phyloP scores from a whole-genome alignment of 2,113 vertebrate genomes.

The Panthera leo region DNA sequence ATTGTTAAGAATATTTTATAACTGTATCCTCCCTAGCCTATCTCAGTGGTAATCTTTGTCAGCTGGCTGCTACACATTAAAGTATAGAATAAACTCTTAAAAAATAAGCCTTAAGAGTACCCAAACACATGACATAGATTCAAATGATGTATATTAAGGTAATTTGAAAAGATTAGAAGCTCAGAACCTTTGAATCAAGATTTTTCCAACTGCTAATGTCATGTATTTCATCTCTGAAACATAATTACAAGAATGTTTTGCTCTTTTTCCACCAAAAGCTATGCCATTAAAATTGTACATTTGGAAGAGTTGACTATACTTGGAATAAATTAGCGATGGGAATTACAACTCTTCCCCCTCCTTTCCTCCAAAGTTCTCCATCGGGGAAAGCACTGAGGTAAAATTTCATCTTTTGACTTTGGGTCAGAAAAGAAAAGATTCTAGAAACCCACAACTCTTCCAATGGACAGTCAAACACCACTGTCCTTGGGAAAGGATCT shows the following conservation, averaged over 20 bases:
- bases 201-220: background rate
- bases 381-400: constrained; percentile 19
- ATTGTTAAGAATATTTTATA: background rate
- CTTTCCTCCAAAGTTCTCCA: constrained; percentile 11
- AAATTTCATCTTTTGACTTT: constrained; percentile 58
- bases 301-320: constrained; percentile 22
- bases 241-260: constrained; percentile 51
- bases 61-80: background rate
- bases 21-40: background rate
- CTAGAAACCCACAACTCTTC: background rate
- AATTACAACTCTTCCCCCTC: constrained; percentile 26
- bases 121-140: background rate
- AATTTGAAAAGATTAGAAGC: constrained; percentile 60
- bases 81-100: constrained; percentile 8
- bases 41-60: background rate
- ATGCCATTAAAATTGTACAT: constrained; percentile 9
- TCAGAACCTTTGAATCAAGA: constrained; percentile 45
- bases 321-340: constrained; percentile 38
- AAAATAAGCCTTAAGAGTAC: constrained; percentile 30
- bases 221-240: constrained; percentile 38
- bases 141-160: constrained; percentile 53
- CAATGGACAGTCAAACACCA: background rate
- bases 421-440: constrained; percentile 31
- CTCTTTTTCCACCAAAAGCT: constrained; percentile 40
- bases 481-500: background rate